Evolutionary conservation across 2,797 vertebrate genomes (phyloP), one percentile per base, ranked within the genome.

Genomic region (Periparus ater): DNA sequence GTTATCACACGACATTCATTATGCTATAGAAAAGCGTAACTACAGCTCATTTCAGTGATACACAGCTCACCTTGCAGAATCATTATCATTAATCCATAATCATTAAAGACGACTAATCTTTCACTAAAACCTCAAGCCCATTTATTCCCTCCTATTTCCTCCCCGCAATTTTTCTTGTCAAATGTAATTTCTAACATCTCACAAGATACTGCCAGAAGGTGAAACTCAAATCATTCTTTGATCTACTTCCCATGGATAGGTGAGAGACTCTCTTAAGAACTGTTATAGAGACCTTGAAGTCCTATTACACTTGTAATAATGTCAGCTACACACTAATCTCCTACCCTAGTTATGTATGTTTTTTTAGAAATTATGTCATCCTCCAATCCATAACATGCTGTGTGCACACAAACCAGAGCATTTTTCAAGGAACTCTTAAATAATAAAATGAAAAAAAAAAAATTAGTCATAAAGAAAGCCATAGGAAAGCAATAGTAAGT

Each of bases 1-100:
- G 81, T 0, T 18, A 47, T n/a, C 13, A 44, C 1, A 0, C 32
- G 22, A 10, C 20, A 45, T 42, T 84, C 29, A 73, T 66, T 36
- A 34, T 17, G 3, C 44, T 73, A 2, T 13, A 82, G 67, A 6
- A 53, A 6, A 90, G 12, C 6, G 58, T 79, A 82, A 65, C 29
- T 32, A 51, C 7, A 62, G 22, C 5, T 72, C 20, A 29, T 50
- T 79, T 79, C 53, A 66, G 45, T 66, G 47, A 75, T 3, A 67
- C 2, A 27, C 4, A 74, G 17, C 8, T 62, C 4, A 2, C 25
- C 26, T 66, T 66, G 10, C 13, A 79, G 34, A 72, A 87, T 38
- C 11, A 42, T 4, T 34, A 16, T 40, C 23, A 44, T 9, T 53
- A 87, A 71, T 34, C 48, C 42, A 50, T 32, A 78, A 67, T 9